Base-by-base conservation (phyloP, 1,140 invertebrate species). In the Tigriopus japonicus region DNA sequence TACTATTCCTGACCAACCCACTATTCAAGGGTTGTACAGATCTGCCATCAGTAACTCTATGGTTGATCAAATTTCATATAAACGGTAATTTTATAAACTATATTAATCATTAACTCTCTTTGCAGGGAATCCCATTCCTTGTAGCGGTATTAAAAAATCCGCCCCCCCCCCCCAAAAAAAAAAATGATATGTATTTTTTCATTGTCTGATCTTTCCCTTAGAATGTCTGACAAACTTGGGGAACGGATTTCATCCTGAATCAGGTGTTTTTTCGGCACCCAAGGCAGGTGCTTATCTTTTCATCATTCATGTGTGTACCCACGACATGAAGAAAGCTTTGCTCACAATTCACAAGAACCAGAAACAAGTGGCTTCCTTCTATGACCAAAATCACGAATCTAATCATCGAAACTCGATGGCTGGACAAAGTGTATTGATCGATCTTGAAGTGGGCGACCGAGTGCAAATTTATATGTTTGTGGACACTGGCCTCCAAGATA, bases 331-430 rank as follows among this genome's bases (percentile, higher is more conserved):
- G 19, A 61, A 61, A 55, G 59, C 43, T 2, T 28, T 61, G 17
- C 19, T 61, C 1, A 54, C 59, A 2, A 42, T 61, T 24, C 15
- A 52, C 6, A 21, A 24, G 23, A 61, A 61, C 41, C 49, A 52
- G 7, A 24, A 61, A 40, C 17, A 61, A 54, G 49, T 61, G 9
- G 59, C 59, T 2, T 56, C 43, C n/a, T 61, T 61, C 28, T 61
- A 61, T 19, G 59, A 61, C 40, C 59, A 61, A 41, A 59, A 61
- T 24, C 59, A 61, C 51, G 59, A 61, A 12, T 61, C 59, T 10
- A 61, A 61, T 55, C 59, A 61, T 53, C 52, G 53, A 6, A 61
- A 61, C 51, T 56, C 43, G n/a, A 61, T 61, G 59, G 59, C 40
- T 13, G 45, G 49, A 5, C 59, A 61, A 24, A 23, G 17, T 10